phyloP scores from a whole-genome alignment of 2,113 vertebrate genomes.

The Microcebus lehilahytsara region DNA sequence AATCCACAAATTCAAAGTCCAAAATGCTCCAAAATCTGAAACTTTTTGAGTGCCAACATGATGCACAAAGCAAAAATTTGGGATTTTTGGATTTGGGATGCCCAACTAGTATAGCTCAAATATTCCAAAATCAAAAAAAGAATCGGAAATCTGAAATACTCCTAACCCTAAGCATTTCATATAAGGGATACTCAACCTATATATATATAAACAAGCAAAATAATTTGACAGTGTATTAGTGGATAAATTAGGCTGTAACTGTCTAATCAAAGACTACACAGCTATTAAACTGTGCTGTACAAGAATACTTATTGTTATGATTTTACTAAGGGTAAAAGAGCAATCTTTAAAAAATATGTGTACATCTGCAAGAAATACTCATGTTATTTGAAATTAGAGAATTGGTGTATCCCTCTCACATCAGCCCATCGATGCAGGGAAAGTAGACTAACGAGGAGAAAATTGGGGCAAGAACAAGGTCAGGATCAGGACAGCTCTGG shows the following conservation, averaged over 20 bases:
- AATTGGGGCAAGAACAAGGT: not conserved
- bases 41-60: not conserved
- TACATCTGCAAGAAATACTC: not conserved
- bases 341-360: not conserved
- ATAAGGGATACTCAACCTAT: not conserved
- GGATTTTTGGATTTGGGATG: not conserved
- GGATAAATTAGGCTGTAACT: not conserved
- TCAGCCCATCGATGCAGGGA: not conserved
- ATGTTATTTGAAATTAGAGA: not conserved
- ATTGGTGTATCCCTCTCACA: not conserved
- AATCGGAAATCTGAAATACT: not conserved
- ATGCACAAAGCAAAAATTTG: not conserved
- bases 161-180: not conserved
- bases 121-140: not conserved
- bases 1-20: not conserved
- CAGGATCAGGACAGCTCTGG: not conserved
- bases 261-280: not conserved
- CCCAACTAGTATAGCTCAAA: not conserved
- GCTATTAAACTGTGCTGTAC: not conserved
- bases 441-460: not conserved
- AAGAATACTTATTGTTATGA: not conserved
- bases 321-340: constrained; percentile 29
- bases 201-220: not conserved
- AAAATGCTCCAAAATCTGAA: not conserved
- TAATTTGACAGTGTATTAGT: not conserved